phyloP scores from a whole-genome alignment of 2,888 invertebrate genomes.

The Gnatocerus cornutus region DNA sequence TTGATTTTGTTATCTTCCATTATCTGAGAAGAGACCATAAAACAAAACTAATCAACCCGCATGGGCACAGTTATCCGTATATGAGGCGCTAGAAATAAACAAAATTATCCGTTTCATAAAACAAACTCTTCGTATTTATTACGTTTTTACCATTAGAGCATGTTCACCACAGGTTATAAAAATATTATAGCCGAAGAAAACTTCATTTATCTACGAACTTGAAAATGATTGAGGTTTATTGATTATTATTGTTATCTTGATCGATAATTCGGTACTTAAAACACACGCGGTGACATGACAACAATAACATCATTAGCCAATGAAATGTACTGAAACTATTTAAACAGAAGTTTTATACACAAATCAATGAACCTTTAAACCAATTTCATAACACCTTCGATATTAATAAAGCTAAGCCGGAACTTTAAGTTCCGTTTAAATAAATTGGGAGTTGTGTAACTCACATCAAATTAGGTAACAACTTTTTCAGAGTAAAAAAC shows the following conservation, averaged over 20 bases:
- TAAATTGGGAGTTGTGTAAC: not conserved
- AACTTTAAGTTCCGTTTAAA: constrained; percentile 7
- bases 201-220: constrained; percentile 5
- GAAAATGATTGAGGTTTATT: constrained; percentile 14
- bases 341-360: too few relatives aligned
- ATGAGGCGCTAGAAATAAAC: too few relatives aligned
- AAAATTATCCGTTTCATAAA: not conserved
- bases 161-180: not conserved
- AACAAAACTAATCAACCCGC: constrained; percentile 34
- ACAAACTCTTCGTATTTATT: not conserved
- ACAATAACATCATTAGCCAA: not conserved
- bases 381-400: not conserved
- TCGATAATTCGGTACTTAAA: constrained; percentile 7
- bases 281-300: too few relatives aligned
- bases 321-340: not conserved
- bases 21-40: constrained; percentile 24
- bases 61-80: constrained; percentile 15
- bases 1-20: constrained; percentile 25
- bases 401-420: constrained; percentile 4
- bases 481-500: not conserved
- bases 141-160: too few relatives aligned
- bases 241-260: constrained; percentile 12
- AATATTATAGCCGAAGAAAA: not conserved
- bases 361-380: too few relatives aligned
- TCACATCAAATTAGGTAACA: not conserved